Evolutionary conservation across 2,797 vertebrate species (phyloP).

Genomic region (Harpagifer antarcticus): DNA sequence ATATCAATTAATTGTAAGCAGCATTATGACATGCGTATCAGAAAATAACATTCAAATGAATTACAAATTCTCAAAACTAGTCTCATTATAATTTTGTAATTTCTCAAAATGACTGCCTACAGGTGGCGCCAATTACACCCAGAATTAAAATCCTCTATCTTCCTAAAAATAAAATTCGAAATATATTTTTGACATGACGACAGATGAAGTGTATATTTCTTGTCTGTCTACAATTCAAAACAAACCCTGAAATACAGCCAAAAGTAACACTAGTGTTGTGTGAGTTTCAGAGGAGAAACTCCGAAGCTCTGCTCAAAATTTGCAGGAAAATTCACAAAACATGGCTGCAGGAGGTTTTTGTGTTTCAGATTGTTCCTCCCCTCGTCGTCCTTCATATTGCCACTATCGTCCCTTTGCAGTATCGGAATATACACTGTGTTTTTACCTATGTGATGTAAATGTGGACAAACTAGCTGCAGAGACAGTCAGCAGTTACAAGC

Average conservation of each 20-base stretch:
- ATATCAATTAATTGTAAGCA: not conserved
- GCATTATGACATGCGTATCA: not conserved
- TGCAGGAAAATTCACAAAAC: conserved; percentile 84
- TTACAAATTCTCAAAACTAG: conserved; percentile 55
- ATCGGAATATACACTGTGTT: conserved; percentile 20
- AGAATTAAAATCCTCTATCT: conserved; percentile 70
- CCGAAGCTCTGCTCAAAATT: conserved; percentile 73
- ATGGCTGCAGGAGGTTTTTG: conserved; percentile 89
- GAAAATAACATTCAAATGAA: conserved; percentile 9
- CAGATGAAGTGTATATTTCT: conserved; percentile 15
- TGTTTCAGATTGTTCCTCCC: conserved; percentile 85
- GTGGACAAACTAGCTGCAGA: conserved; percentile 42
- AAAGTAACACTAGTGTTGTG: not conserved
- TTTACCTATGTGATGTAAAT: conserved; percentile 12
- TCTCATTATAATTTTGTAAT: conserved; percentile 72
- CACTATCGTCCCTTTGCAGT: conserved; percentile 53
- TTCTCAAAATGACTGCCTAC: conserved; percentile 78
- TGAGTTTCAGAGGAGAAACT: conserved; percentile 53
- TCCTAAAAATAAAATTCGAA: conserved; percentile 64
- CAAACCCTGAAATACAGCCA: not conserved
- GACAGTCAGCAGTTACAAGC: conserved; percentile 52
- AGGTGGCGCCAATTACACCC: conserved; percentile 84
- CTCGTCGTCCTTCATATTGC: conserved; percentile 82
- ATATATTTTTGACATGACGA: conserved; percentile 41
- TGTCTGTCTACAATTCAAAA: not conserved